Base-by-base conservation (phyloP, 2,888 invertebrate species). In the Incurvaria masculella region DNA sequence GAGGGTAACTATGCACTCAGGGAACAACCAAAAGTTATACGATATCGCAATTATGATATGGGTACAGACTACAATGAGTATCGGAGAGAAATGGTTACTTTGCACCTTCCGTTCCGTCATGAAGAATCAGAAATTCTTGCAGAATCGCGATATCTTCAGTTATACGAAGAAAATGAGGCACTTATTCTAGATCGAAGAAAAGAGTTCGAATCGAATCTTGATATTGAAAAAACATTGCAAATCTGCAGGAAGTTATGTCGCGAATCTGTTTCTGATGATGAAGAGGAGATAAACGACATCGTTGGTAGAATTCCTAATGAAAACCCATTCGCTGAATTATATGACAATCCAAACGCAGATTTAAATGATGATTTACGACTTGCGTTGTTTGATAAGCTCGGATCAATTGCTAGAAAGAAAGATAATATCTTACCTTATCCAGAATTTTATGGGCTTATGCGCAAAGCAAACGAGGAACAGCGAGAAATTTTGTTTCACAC, bases 41-140 rank as follows among this genome's bases (percentile, higher is more conserved):
- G 66, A 49, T 68, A 64, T 48, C 45, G 61, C n/a, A 57, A 61
- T 51, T 68, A 65, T 43, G 62, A 68, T 56, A 62, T 65, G 54
- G 55, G 52, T 45, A 46, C 42, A 10, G 53, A 65, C 51, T 59
- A 49, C 48, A 55, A 57, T 41, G 62, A 68, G 14, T 66, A 66
- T 54, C 59, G 44, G 46, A 46, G 64, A 49, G 65, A 63, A 54
- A 65, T 66, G 63, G 63, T 65, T 26, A 45, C 53, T 19, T 52
- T 69, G 45, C 61, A 66, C 50, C 18, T 65, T 49, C 65, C 65
- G 44, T 68, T 69, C 57, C 48, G 51, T 48, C 57, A 55, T 61
- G 66, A 69, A 63, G 57, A 63, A 43, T 48, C 44, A 38, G 64
- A 68, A 23, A 55, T 69, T 58, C 21, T 68, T 21, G 61, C 56